Base-by-base conservation (phyloP, 2,888 invertebrate species). In the Limnephilus auricula region DNA sequence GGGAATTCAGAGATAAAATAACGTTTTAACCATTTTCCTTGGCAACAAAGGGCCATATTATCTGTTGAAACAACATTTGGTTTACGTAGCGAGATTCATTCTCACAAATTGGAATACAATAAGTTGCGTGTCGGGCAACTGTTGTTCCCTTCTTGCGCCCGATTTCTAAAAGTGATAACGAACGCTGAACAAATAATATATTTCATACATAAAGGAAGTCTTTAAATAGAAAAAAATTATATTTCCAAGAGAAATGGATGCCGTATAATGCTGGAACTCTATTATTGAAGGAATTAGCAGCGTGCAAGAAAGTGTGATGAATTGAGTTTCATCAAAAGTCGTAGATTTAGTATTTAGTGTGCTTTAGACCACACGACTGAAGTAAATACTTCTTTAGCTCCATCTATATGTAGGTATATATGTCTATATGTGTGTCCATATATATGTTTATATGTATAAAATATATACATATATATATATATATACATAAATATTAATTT, bases 1-100 rank as follows among this genome's bases (percentile, higher is more conserved):
- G 65, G 65, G 65, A 50, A 65, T 65, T 65, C 65, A n/a, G 65
- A 65, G 65, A 65, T 65, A 65, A 65, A 65, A 65, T 65, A n/a
- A 82, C 32, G 25, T 82, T 82, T 82, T 32, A 82, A 32, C 82
- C 82, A 82, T 34, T 82, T 82, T 82, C 34, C 37, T 82, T 25
- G 25, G 34, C 80, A 85, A 40, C 84, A 85, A 85, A 40, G 84
- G 82, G 82, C 32, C 82, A 37, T 34, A 82, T 82, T 85, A 85
- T 85, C 84, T 85, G 40, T 85, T 85, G 84, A 85, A 40, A 85
- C 34, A 85, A 85, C 30, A 45, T 85, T 85, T 85, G 37, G 37
- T 40, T 85, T 85, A 30, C 10, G 30, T 40, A 45, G 15, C 82
- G 9, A 40, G n/a, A 40, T 85, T 37, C 40, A 86, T 86, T 85